Percentiles rank a stretch among this genome's conserved stretches.
Conservation (phyloP, 2,797 vertebrate genomes). For the Melanotaenia nigrans region DNA sequence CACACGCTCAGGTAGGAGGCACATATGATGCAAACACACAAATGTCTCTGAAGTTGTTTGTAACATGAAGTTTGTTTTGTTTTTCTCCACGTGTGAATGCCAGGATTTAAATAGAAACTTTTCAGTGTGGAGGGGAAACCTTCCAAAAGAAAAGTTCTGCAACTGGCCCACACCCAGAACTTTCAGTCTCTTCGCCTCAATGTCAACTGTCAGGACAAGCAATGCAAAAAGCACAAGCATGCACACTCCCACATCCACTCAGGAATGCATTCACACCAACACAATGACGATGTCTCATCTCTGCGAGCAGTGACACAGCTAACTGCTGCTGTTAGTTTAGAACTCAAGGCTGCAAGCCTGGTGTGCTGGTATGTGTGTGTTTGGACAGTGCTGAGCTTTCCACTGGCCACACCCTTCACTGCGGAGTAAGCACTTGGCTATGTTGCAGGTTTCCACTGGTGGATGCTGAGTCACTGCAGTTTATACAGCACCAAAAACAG, state of each 20-base stretch:
- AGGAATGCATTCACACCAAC: constrained; percentile 23
- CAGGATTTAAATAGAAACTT: constrained; percentile 51
- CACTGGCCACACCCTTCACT: constrained; percentile 51
- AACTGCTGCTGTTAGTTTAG: neutral
- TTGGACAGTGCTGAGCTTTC: constrained; percentile 37
- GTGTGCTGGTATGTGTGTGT: constrained; percentile 37
- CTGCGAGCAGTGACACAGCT: constrained; percentile 2
- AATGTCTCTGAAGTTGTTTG: constrained; percentile 6
- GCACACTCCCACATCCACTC: constrained; percentile 30
- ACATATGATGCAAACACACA: neutral
- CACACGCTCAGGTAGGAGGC: neutral
- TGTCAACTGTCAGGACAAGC: neutral
- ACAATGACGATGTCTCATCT: neutral
- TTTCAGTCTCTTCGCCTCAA: neutral
- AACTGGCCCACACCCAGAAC: neutral
- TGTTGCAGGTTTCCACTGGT: constrained; percentile 18
- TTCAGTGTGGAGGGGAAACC: constrained; percentile 24
- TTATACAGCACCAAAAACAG: constrained; percentile 26
- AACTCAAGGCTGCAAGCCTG: neutral
- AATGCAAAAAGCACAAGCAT: neutral
- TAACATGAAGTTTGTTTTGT: constrained; percentile 9
- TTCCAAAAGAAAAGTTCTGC: constrained; percentile 6
- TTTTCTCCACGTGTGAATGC: constrained; percentile 31
- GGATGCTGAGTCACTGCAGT: constrained; percentile 52
- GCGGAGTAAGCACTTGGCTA: constrained; percentile 38